These are phyloP conservation scores for Neotoxoptera formosana DNA, from an alignment of 1,140 invertebrate genomes.

Conservation along the genomic window DNA sequence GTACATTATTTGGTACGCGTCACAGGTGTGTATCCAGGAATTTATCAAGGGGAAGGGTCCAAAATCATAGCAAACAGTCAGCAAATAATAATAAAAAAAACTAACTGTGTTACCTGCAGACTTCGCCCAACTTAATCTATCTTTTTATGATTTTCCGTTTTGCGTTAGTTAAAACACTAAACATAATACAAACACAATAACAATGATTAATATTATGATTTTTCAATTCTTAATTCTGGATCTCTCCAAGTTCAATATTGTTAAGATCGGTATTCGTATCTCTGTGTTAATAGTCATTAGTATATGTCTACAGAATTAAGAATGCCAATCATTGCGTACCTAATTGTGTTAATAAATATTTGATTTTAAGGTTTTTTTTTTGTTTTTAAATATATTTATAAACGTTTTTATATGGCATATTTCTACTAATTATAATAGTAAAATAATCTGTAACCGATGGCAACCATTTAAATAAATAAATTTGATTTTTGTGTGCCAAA, in stretches of 20 bases:
- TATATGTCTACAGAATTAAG: neutral
- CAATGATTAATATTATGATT: neutral
- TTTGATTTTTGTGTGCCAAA: neutral
- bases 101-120: too few relatives aligned
- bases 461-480: neutral
- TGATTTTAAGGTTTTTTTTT: neutral
- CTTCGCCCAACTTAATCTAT: too few relatives aligned
- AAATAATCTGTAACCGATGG: neutral
- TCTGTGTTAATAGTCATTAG: neutral
- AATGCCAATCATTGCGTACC: neutral
- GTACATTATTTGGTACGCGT: neutral
- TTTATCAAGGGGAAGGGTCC: neutral
- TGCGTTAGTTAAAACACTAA: too few relatives aligned
- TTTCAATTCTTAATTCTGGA: neutral
- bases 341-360: neutral
- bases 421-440: neutral
- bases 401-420: neutral
- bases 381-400: neutral
- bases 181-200: neutral
- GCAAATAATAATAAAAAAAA: too few relatives aligned
- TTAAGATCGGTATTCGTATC: too few relatives aligned
- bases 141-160: too few relatives aligned
- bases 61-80: neutral
- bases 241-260: neutral
- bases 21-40: neutral